phyloP scores from a whole-genome alignment of 1,140 invertebrate genomes.

The Andricus grossulariae region DNA sequence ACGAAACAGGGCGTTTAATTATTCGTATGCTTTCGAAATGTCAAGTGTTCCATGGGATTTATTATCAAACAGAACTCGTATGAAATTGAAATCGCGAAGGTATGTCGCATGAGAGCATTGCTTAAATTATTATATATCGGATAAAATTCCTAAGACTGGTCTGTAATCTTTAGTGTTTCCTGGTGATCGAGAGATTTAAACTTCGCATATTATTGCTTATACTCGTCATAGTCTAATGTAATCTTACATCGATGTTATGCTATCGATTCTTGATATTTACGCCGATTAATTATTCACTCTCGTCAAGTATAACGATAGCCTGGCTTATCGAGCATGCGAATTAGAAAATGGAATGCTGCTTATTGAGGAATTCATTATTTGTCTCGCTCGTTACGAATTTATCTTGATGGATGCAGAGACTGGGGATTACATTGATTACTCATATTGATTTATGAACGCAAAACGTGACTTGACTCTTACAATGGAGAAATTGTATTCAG shows the following conservation, averaged over 20 bases:
- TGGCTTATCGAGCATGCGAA: constrained; percentile 11
- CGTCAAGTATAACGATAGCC: constrained; percentile 6
- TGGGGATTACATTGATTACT: constrained; percentile 8
- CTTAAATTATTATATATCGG: not conserved
- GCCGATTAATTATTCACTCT: constrained; percentile 5
- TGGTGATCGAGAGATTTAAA: not conserved
- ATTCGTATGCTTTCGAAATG: constrained; percentile 3
- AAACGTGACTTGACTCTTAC: constrained; percentile 26
- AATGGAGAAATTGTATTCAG: constrained; percentile 2
- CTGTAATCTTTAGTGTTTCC: not conserved
- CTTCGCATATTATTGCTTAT: not conserved
- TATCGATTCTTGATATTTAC: constrained; percentile 16
- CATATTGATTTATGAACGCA: constrained; percentile 10
- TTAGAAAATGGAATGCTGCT: constrained; percentile 9
- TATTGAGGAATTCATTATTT: constrained; percentile 27
- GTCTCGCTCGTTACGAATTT: constrained; percentile 10
- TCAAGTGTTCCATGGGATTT: not conserved
- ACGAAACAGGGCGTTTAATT: not conserved
- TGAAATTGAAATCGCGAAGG: not conserved
- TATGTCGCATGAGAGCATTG: not conserved
- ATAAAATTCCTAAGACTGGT: not conserved
- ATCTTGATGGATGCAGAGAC: constrained; percentile 13
- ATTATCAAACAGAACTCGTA: not conserved
- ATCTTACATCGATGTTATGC: not conserved
- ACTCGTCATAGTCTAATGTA: not conserved